These are phyloP conservation scores for Rhopalosiphum padi DNA, from an alignment of 1,140 invertebrate genomes.

Conservation along the genomic window DNA sequence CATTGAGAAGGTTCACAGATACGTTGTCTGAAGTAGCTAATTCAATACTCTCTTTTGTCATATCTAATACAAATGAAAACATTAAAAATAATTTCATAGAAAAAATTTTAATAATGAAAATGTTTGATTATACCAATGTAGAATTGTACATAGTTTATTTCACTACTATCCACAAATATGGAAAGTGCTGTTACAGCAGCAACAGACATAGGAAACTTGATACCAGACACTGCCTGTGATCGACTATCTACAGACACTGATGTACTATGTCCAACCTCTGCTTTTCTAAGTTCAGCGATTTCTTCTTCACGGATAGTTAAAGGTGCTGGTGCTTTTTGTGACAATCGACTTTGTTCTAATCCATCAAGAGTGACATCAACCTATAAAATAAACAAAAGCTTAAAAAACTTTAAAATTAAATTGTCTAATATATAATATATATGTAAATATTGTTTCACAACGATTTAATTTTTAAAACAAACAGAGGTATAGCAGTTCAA, in stretches of 20 bases:
- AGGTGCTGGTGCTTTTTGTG: conserved; percentile 82
- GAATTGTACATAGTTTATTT: conserved; percentile 75
- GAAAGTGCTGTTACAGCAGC: conserved; percentile 67
- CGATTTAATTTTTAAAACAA: not conserved
- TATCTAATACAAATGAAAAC: conserved; percentile 58
- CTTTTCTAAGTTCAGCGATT: conserved; percentile 79
- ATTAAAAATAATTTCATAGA: not conserved
- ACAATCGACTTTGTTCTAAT: conserved; percentile 79
- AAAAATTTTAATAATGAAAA: not conserved
- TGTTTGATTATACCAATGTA: conserved; percentile 69
- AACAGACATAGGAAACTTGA: conserved; percentile 84
- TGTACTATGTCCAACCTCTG: conserved; percentile 65
- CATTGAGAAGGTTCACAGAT: conserved; percentile 68
- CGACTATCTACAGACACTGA: conserved; percentile 80
- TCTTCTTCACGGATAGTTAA: conserved; percentile 90
- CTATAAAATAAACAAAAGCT: conserved; percentile 64
- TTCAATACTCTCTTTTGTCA: conserved; percentile 60
- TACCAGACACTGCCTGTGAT: conserved; percentile 89
- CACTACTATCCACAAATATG: conserved; percentile 66
- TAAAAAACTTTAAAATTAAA: not conserved
- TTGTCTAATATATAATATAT: not conserved
- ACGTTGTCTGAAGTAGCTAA: conserved; percentile 59
- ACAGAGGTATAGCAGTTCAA: not conserved
- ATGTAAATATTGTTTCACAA: not conserved
- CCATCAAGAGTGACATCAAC: conserved; percentile 84